Base-by-base conservation (phyloP, 64 coral and sea anemone genomes). In the Porites lutea region DNA sequence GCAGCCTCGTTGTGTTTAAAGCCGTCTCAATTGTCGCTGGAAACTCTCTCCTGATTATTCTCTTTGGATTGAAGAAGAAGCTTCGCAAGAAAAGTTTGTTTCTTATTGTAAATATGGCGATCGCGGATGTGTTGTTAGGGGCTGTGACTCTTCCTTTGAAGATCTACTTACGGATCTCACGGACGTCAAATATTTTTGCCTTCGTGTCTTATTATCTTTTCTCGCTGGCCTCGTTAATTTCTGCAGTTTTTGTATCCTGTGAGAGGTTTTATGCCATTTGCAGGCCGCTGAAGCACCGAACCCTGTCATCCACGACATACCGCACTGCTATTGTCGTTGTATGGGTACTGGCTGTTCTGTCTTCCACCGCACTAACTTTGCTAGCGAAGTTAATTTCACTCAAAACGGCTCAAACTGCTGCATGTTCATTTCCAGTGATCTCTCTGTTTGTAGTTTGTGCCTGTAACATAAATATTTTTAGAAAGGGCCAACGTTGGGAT, bases 11-110 rank as follows among this genome's bases (percentile, higher is more conserved):
- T 65, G 62, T 16, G 62, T 65, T 65, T 12, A 16, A 65, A 65
- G 14, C 62, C 18, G 15, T 18, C 45, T 51, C 51, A 3, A 75
- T 75, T 50, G 73, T 75, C 45, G 45, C 19, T 4, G 73, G 73
- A 51, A 75, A 75, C 73, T 13, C 15, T 3, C 14, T 49, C 73
- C 49, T 13, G 13, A 49, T 75, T 75, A 16, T 75, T 4, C 73
- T 52, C 47, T 75, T 75, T 75, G 73, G 46, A 50, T 13, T 75
- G 49, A 75, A 75, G 46, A 75, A 75, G 73, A 48, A 4, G 43
- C 73, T 50, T 12, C 48, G 73, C 5, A 75, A 75, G 73, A 75
- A 8, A 51, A 50, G 45, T 49, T 50, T 50, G 13, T 50, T 51
- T 51, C 73, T 75, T 11, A 13, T 72, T 27, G 12, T 72, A 11